Evolutionary conservation across 2,888 invertebrate genomes (phyloP), one percentile per base, ranked within the genome.

Genomic region (Dugesia japonica): DNA sequence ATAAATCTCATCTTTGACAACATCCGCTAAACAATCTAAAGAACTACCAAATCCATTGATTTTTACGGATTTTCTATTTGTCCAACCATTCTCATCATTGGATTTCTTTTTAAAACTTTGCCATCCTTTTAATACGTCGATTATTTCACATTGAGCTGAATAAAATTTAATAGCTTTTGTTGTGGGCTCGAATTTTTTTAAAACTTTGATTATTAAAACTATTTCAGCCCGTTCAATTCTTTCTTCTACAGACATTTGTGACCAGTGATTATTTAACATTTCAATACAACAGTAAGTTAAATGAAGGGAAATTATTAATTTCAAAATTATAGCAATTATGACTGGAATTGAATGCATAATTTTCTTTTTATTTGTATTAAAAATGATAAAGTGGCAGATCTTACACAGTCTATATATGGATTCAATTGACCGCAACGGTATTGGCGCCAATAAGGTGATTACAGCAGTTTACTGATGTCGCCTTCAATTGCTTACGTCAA

Each of bases 171-270:
- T 26, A n/a, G n/a, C 31, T 31, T 28, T 23, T 26, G 28, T 1
- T 4, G n/a, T 9, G 1, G 74, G 74, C n/a, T 31, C 1, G 13
- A 73, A 7, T 31, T 31, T 73, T n/a, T 33, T 31, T 42, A 73
- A 7, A 9, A 73, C 26, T 31, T n/a, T 7, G n/a, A 73, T 38
- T 73, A 73, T 17, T 1, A 73, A 23, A 33, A 73, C 74, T 20
- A 73, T 33, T 33, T 73, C 33, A n/a, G 31, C 74, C 9, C 74
- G 31, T 73, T 73, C 74, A 1, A 42, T 33, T 73, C 74, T 27
- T n/a, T 73, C 74, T 23, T 73, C 74, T 1, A 42, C 20, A 23
- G 74, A 73, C 74, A 73, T 73, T 33, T 73, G 74, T 7, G 74
- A 33, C 74, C 74, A 73, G 4, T 56, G 56, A n/a, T 38, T 38